Conservation (phyloP, 2,888 invertebrate species). For the Coelopa pilipes region DNA sequence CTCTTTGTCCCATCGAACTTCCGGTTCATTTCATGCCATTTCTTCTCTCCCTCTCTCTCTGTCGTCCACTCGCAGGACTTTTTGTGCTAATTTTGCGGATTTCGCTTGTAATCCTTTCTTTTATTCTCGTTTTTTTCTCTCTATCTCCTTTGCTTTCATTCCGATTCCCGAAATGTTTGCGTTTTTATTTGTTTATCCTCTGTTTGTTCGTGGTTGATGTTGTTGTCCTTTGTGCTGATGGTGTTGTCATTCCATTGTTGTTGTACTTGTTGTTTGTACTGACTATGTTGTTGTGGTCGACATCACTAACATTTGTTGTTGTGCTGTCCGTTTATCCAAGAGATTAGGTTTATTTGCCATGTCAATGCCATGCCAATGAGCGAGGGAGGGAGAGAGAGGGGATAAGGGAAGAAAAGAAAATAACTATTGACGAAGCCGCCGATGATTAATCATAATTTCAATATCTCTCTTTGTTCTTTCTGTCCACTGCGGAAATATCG, state of each 20-base stretch:
- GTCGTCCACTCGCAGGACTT: neutral
- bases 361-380: too few species aligned
- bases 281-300: neutral
- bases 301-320: too few species aligned
- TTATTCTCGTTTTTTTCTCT: constrained; percentile 8
- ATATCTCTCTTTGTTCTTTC: too few species aligned
- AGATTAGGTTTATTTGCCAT: too few species aligned
- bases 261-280: neutral
- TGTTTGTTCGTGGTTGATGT: neutral
- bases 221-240: neutral
- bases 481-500: too few species aligned
- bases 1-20: neutral
- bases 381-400: too few species aligned
- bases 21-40: too few species aligned
- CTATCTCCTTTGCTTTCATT: neutral
- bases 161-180: neutral
- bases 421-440: too few species aligned
- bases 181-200: too few species aligned
- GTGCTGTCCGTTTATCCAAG: too few species aligned
- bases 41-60: too few species aligned
- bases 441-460: too few species aligned
- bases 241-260: neutral
- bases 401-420: neutral
- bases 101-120: constrained; percentile 24
- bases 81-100: constrained; percentile 34